Percentiles rank a stretch among this genome's conserved stretches.
Conservation (phyloP, 30 jellyfish, hydroid and myxozoan species). For the Hydractinia echinata region DNA sequence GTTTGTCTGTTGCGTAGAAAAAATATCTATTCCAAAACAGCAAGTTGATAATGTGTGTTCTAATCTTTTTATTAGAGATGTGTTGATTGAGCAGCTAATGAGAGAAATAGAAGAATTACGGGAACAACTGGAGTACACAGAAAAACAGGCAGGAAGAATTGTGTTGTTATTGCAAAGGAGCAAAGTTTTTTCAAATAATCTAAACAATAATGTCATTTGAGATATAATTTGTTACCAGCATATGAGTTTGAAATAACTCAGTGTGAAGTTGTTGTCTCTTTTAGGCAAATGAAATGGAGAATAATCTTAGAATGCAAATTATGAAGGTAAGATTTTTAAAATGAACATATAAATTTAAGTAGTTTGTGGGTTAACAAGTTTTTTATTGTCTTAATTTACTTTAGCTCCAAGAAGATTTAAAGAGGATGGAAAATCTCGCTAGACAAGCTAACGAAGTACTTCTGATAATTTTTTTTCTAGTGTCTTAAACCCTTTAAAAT, state of each 20-base stretch:
- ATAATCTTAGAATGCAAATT: constrained; percentile 52
- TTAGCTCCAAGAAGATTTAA: constrained; percentile 79
- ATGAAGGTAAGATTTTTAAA: constrained; percentile 41
- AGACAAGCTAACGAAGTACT: constrained; percentile 78
- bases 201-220: no score
- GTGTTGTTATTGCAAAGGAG: no score
- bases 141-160: constrained; percentile 52
- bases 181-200: no score
- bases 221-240: no score
- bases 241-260: no score
- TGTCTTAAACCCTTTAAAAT: background rate
- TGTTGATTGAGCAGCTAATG: constrained; percentile 88
- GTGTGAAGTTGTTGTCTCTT: background rate
- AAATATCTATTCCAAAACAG: no score
- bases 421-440: constrained; percentile 59
- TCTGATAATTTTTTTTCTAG: background rate
- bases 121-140: constrained; percentile 56
- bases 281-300: constrained; percentile 57
- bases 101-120: constrained; percentile 84
- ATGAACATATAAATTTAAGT: background rate
- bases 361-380: background rate
- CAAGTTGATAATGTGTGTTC: background rate
- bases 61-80: constrained; percentile 39
- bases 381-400: background rate
- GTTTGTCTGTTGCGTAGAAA: no score